phyloP scores from a whole-genome alignment of 1,140 invertebrate species.

The Drosophila willistoni region DNA sequence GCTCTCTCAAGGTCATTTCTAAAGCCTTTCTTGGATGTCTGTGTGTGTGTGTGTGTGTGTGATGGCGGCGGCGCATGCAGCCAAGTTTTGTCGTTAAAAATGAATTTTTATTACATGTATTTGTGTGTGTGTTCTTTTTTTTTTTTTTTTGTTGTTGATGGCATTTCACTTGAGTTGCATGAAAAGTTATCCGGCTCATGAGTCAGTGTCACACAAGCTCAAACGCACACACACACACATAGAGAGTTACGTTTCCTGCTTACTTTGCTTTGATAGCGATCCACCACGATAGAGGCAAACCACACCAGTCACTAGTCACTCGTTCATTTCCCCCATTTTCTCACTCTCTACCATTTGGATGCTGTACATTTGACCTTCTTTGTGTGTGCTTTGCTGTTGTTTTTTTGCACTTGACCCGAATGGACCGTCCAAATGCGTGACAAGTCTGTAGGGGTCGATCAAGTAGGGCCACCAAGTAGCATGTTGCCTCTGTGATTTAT shows the following conservation, averaged over 20 bases:
- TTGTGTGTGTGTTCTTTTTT: neutral
- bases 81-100: slow-evolving; percentile 19
- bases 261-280: slow-evolving; percentile 6
- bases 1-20: slow-evolving; percentile 52
- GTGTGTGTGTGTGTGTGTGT: too few species aligned
- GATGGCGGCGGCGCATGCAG: slow-evolving; percentile 39
- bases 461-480: neutral
- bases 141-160: slow-evolving; percentile 34
- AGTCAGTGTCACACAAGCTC: neutral
- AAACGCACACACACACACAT: neutral
- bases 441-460: slow-evolving; percentile 2
- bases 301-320: neutral
- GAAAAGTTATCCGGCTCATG: slow-evolving; percentile 21
- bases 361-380: slow-evolving; percentile 17
- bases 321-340: neutral
- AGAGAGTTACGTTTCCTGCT: slow-evolving; percentile 5
- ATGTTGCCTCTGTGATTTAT: slow-evolving; percentile 9
- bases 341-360: neutral
- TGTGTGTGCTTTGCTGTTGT: slow-evolving; percentile 20
- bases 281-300: neutral
- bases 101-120: slow-evolving; percentile 12
- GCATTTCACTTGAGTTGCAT: slow-evolving; percentile 16
- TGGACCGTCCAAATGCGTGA: slow-evolving; percentile 10
- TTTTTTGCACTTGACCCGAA: slow-evolving; percentile 55
- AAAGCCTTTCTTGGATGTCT: slow-evolving; percentile 37